phyloP scores from a whole-genome alignment of 2,113 vertebrate species.

The Oreochromis aureus region DNA sequence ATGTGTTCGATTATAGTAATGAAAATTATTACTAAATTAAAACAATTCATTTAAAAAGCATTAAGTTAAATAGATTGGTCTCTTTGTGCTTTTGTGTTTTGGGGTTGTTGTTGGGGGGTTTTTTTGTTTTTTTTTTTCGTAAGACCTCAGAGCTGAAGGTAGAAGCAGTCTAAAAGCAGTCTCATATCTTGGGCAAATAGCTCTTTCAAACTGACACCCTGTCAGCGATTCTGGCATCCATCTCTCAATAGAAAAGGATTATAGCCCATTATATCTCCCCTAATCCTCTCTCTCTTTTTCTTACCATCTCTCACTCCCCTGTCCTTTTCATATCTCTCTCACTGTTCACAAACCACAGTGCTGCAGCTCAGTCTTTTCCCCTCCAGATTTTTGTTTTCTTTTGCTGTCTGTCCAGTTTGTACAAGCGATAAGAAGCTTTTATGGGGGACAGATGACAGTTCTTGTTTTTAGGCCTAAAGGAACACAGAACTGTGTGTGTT shows the following conservation, averaged over 20 bases:
- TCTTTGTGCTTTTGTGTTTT: neutral
- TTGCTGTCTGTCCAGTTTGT: neutral
- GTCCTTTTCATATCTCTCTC: neutral
- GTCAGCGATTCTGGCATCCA: neutral
- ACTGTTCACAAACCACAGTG: neutral
- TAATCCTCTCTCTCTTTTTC: slow-evolving; percentile 22
- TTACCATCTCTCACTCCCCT: neutral
- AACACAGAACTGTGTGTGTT: neutral
- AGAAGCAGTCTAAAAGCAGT: neutral
- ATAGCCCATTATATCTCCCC: slow-evolving; percentile 24
- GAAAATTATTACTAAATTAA: neutral
- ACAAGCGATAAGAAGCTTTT: slow-evolving; percentile 6
- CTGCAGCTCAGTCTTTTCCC: neutral
- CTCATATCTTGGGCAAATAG: slow-evolving; percentile 7
- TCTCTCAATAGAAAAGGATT: slow-evolving; percentile 30
- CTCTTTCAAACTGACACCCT: neutral
- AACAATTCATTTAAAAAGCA: neutral
- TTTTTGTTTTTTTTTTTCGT: no score
- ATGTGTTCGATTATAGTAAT: neutral
- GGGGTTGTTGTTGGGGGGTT: neutral
- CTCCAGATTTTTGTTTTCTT: neutral
- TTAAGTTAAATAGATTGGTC: neutral
- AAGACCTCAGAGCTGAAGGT: neutral
- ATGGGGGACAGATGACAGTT: neutral
- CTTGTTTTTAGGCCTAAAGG: neutral